Evolutionary conservation across 2,888 invertebrate genomes (phyloP).

Genomic region (Xestia rhomboidea): DNA sequence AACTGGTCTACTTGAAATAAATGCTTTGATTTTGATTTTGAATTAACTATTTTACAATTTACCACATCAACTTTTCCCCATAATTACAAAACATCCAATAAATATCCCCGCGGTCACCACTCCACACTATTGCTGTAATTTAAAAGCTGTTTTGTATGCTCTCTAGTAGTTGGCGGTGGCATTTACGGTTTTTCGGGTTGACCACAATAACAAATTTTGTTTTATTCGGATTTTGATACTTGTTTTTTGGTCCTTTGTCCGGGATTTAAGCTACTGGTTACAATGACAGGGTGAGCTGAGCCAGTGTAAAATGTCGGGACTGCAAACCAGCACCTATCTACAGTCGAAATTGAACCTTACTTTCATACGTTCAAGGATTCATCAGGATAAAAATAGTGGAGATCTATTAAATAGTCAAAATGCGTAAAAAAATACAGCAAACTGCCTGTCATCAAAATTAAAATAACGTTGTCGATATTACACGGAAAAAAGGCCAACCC

Average conservation of each 20-base stretch:
- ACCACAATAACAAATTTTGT: conserved; percentile 40
- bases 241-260: neutral
- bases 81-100: conserved; percentile 41
- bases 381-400: neutral
- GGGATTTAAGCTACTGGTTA: neutral
- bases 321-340: neutral
- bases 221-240: conserved; percentile 14
- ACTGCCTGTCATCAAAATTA: neutral
- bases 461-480: neutral
- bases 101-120: conserved; percentile 41
- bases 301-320: neutral
- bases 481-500: neutral
- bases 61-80: conserved; percentile 2
- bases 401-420: neutral
- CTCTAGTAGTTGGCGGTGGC: conserved; percentile 26
- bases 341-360: neutral
- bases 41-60: conserved; percentile 19
- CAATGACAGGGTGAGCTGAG: neutral
- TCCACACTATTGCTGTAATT: conserved; percentile 36
- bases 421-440: neutral
- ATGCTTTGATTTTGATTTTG: too few species aligned
- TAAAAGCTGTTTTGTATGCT: conserved; percentile 49
- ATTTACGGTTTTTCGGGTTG: conserved; percentile 19
- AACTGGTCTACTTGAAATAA: too few species aligned
- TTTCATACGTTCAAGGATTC: neutral